Base-by-base conservation (phyloP, 2,888 invertebrate genomes). In the Luffia ferchaultella region DNA sequence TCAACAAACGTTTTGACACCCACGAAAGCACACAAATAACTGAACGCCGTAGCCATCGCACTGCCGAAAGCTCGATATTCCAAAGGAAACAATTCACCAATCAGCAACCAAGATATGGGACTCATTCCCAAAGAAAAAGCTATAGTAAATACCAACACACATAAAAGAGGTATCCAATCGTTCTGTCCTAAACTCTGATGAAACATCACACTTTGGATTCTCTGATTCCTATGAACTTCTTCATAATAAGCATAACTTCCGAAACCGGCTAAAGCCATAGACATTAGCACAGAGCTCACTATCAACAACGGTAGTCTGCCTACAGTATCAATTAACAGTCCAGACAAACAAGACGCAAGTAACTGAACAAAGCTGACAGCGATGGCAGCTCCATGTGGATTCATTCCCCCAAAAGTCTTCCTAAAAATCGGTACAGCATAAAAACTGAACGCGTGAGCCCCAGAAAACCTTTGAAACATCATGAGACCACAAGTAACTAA, bases 41-140 rank as follows among this genome's bases (percentile, higher is more conserved):
- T 95, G 68, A 93, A 92, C 47, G 93, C 90, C 0, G 94, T 93
- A 16, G 95, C 93, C 68, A 96, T 86, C 40, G 95, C 93, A 54
- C 93, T 92, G 0, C 96, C 95, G 56, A 93, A 86, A n/a, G 95
- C 94, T 65, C 93, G 85, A 70, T 89, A 93, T 69, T 93, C 92
- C 53, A 93, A 70, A 47, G 96, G 91, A 75, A 96, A 93, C 51
- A 95, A 76, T 70, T 93, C 93, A 52, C 92, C 93, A 61, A 93
- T 91, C 63, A 94, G 80, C 55, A 95, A 76, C 91, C 93, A 93
- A 20, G 94, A 93, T 65, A 95, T 93, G 19, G 95, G 94, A 68
- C 93, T 93, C 77, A 94, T 93, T 49, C 94, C 94, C 60, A 94
- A 76, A n/a, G 93, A 92, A 67, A 93, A 93, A 44, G 93, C 93